Evolutionary conservation across 2,888 invertebrate species (phyloP), one percentile per base, ranked within the genome.

Genomic region (Melipona beecheii): DNA sequence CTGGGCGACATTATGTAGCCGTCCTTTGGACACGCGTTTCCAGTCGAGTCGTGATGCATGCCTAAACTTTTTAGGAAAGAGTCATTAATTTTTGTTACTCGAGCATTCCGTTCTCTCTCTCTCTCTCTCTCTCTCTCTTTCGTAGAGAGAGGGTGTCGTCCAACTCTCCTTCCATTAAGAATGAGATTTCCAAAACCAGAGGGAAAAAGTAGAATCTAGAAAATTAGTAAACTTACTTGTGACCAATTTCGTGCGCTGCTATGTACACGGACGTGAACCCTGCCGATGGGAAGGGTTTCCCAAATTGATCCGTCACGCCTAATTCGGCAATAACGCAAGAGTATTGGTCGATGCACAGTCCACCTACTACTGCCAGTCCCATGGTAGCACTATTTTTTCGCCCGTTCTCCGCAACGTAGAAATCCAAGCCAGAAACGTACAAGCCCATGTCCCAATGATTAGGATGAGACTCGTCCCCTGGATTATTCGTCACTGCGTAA

Each of bases 181-280:
- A n/a, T n/a, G n/a, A 54, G 6, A 43, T 24, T 43, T 58, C 2
- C 5, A 24, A 58, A 58, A 58, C 5, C 24, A 58, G n/a, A 58
- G 2, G 9, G 43, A n/a, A n/a, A 58, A n/a, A 58, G 4, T n/a
- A 56, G 13, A 56, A 5, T 58, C n/a, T 43, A n/a, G n/a, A 58
- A n/a, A 31, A 21, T 31, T 1, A 21, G 11, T 58, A 13, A 6
- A 95, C 95, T 95, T 95, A 97, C 97, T 97, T 97, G 94, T 97
- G 97, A 85, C 97, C 97, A 83, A 98, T 97, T 95, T 97, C 98
- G 93, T 97, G 97, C 0, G 97, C 97, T 85, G 97, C 96, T 92
- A 97, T 97, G 94, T 97, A 97, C 90, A 97, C 97, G 72, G 97
- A 97, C 27, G 97, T 97, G 93, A 97, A 97, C n/a, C 97, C 97